phyloP scores from a whole-genome alignment of 2,797 vertebrate genomes.

The Caiman crocodilus region DNA sequence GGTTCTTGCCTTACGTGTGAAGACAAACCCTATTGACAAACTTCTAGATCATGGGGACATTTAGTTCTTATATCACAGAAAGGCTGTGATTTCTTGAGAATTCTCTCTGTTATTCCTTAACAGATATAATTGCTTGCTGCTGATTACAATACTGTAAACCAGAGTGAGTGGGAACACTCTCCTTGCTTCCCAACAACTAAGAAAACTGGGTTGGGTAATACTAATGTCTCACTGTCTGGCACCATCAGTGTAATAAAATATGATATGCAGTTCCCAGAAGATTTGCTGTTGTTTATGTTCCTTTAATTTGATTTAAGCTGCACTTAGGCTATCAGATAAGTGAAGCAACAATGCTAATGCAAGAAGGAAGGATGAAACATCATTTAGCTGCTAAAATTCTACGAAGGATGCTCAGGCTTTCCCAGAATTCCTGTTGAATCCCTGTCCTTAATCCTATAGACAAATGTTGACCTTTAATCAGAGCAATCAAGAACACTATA shows the following conservation, averaged over 20 bases:
- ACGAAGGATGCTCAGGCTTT: background rate
- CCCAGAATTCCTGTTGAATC: background rate
- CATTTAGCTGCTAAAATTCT: background rate
- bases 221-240: background rate
- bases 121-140: background rate
- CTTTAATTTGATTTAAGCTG: background rate
- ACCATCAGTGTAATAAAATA: background rate
- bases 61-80: background rate
- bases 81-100: background rate
- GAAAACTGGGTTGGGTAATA: background rate
- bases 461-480: background rate
- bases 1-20: background rate
- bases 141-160: background rate
- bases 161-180: background rate
- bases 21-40: background rate
- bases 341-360: background rate
- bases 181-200: background rate
- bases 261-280: background rate
- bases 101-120: background rate
- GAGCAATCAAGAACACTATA: background rate
- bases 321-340: background rate
- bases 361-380: background rate
- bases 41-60: background rate
- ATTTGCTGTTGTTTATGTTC: background rate
- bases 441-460: background rate